phyloP scores from a whole-genome alignment of 2,797 vertebrate species.

The Ctenopoma kingsleyae region DNA sequence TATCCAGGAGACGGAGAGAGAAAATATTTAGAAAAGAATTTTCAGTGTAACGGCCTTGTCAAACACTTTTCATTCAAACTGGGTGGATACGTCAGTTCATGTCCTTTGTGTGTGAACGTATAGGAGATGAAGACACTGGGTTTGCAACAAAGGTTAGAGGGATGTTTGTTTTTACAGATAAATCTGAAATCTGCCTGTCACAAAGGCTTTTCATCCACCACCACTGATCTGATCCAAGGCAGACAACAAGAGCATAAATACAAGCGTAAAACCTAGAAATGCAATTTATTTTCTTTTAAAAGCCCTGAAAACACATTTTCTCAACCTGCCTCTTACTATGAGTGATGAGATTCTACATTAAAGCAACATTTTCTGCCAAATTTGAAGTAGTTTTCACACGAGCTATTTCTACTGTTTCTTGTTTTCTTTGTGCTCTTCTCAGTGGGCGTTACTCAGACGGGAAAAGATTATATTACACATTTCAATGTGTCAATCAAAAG shows the following conservation, averaged over 20 bases:
- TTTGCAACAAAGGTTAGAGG: constrained; percentile 6
- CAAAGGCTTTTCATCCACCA: constrained; percentile 16
- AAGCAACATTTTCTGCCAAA: constrained; percentile 9
- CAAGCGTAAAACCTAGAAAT: background rate
- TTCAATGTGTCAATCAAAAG: background rate
- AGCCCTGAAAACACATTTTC: background rate
- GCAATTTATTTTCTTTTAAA: constrained; percentile 6
- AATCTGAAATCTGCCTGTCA: constrained; percentile 26
- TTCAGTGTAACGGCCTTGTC: constrained; percentile 47
- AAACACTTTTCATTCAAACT: constrained; percentile 19
- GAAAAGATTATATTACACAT: background rate
- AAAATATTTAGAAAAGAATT: constrained; percentile 46
- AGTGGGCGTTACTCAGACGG: background rate
- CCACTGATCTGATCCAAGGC: background rate
- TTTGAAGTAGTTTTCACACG: constrained; percentile 15
- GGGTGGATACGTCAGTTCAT: constrained; percentile 28
- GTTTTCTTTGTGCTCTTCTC: background rate
- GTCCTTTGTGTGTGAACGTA: constrained; percentile 38
- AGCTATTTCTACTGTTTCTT: background rate
- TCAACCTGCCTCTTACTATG: background rate
- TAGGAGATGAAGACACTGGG: constrained; percentile 13
- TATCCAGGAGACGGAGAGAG: constrained; percentile 12
- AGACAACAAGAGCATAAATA: constrained; percentile 7
- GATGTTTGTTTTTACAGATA: constrained; percentile 44
- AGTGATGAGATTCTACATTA: constrained; percentile 3